Percentiles rank a stretch among this genome's conserved stretches.
These are phyloP conservation scores for Myotis daubentonii DNA, from an alignment of 2,797 vertebrate species.

Conservation along the genomic window DNA sequence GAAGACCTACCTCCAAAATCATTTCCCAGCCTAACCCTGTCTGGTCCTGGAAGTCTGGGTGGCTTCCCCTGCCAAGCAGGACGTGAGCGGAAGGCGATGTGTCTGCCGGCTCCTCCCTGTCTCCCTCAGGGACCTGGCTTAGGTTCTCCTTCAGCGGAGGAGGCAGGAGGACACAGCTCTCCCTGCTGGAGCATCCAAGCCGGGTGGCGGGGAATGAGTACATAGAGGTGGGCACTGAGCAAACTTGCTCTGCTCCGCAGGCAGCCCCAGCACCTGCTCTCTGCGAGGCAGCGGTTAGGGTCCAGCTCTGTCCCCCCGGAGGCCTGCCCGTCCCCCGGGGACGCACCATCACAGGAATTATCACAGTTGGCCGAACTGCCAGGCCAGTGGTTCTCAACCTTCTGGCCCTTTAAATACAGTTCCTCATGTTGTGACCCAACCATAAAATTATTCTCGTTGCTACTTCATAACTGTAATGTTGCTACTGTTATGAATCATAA, in stretches of 20 bases:
- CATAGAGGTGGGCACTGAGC: neutral
- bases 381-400: too few relatives aligned
- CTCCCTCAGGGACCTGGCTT: neutral
- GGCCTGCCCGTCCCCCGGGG: neutral
- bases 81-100: neutral
- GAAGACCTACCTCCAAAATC: neutral
- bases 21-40: neutral
- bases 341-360: neutral
- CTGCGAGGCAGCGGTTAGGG: neutral
- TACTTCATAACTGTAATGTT: too few relatives aligned
- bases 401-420: too few relatives aligned
- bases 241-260: neutral
- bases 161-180: neutral
- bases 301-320: neutral
- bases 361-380: neutral
- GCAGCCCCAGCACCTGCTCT: neutral
- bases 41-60: neutral
- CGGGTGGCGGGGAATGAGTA: neutral
- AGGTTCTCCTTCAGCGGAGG: neutral
- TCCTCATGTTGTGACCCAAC: too few relatives aligned
- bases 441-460: too few relatives aligned
- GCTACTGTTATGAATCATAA: too few relatives aligned
- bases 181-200: neutral
- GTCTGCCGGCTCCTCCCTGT: neutral
- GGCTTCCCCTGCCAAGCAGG: constrained; percentile 64